phyloP scores from a whole-genome alignment of 2,797 vertebrate genomes.

The Hoplostethus atlanticus region DNA sequence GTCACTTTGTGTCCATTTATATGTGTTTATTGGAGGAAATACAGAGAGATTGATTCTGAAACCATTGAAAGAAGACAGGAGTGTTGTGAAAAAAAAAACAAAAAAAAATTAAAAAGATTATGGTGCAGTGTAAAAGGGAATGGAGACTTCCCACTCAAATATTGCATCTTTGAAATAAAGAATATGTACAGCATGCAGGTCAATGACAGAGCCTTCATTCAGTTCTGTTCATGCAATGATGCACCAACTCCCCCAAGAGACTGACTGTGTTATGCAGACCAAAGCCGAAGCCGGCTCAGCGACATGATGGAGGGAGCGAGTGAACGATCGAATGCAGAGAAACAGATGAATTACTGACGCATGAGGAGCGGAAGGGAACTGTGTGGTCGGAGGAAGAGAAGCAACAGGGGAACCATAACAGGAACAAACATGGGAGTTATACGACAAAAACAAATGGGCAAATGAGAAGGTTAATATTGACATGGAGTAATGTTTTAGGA shows the following conservation, averaged over 20 bases:
- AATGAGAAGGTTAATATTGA: neutral
- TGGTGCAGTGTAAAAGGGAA: neutral
- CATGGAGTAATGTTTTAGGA: no score
- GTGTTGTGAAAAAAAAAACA: no score
- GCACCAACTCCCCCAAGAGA: conserved; percentile 4
- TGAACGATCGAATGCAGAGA: conserved; percentile 10
- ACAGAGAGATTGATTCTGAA: neutral
- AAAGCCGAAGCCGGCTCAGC: conserved; percentile 7
- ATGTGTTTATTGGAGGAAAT: neutral
- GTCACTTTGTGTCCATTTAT: neutral
- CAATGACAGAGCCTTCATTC: neutral
- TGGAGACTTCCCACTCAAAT: neutral
- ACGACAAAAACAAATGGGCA: conserved; percentile 6
- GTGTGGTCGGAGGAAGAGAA: neutral
- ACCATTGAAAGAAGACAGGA: neutral
- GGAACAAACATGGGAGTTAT: neutral
- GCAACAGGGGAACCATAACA: neutral
- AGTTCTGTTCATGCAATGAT: conserved; percentile 13
- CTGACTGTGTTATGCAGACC: conserved; percentile 19
- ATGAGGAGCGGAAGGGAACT: conserved; percentile 18
- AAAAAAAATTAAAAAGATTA: no score
- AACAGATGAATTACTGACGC: conserved; percentile 36
- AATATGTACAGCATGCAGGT: conserved; percentile 8
- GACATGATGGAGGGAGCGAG: neutral
- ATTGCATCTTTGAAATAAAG: conserved; percentile 7